Conservation (phyloP, 2,797 vertebrate genomes). For the Tadarida brasiliensis region DNA sequence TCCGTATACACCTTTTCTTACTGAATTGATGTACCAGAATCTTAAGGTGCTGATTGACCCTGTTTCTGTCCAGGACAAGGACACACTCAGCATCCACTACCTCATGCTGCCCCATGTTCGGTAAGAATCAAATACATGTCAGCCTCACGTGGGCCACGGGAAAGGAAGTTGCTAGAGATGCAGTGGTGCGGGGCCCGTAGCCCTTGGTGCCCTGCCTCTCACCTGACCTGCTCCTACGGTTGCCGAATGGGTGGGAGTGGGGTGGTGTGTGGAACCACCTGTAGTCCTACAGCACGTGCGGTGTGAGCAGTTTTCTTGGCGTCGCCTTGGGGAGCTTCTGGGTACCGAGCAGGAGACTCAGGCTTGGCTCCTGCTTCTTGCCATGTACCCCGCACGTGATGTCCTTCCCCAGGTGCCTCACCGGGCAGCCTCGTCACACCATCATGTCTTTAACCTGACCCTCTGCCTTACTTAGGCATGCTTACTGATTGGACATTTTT, state of each 20-base stretch:
- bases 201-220: not conserved
- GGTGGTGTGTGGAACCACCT: not conserved
- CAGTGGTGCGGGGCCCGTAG: rapidly evolving
- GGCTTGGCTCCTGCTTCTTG: not conserved
- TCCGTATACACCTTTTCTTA: slow-evolving; percentile 98
- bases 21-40: slow-evolving; percentile 99
- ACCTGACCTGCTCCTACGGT: not conserved
- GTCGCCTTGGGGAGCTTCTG: not conserved
- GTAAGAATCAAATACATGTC: slow-evolving; percentile 84
- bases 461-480: not conserved
- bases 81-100: slow-evolving; percentile 96
- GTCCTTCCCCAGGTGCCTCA: not conserved
- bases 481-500: not conserved
- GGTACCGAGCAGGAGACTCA: not conserved
- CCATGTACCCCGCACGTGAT: too few species aligned
- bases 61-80: slow-evolving; percentile 93
- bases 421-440: not conserved
- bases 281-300: not conserved
- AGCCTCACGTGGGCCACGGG: not conserved
- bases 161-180: not conserved
- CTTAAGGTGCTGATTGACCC: slow-evolving; percentile 95
- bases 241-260: not conserved
- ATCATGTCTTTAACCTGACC: not conserved
- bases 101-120: slow-evolving; percentile 97
- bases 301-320: not conserved